These are phyloP conservation scores for Gadopsis marmoratus DNA, from an alignment of 2,797 vertebrate genomes.

Conservation along the genomic window DNA sequence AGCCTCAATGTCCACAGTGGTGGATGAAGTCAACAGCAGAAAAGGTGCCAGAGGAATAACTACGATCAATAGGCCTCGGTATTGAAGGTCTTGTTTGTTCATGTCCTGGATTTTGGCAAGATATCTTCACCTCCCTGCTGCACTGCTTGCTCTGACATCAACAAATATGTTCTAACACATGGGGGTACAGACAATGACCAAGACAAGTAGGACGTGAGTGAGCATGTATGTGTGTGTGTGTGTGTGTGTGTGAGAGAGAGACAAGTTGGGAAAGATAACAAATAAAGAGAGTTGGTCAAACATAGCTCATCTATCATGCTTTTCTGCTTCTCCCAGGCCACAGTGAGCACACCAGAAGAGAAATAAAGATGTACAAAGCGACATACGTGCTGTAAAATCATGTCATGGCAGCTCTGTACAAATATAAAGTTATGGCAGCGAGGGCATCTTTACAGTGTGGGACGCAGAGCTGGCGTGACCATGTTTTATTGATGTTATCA, in stretches of 20 bases:
- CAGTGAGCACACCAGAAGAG: constrained; percentile 10
- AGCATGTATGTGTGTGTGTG: neutral
- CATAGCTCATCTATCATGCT: constrained; percentile 48
- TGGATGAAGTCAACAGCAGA: constrained; percentile 17
- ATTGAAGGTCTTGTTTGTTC: constrained; percentile 54
- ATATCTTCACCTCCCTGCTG: constrained; percentile 27
- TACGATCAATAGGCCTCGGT: constrained; percentile 49
- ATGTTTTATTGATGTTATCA: constrained; percentile 69
- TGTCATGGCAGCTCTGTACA: constrained; percentile 54
- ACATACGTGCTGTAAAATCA: constrained; percentile 44
- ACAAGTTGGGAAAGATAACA: constrained; percentile 22
- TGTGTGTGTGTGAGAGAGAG: neutral
- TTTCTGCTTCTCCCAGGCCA: constrained; percentile 32
- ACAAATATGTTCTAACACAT: constrained; percentile 31
- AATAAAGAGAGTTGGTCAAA: constrained; percentile 51
- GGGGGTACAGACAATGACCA: constrained; percentile 13
- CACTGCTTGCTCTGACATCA: constrained; percentile 33
- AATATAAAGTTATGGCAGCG: constrained; percentile 63
- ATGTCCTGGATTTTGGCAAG: constrained; percentile 61
- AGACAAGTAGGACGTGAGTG: constrained; percentile 2
- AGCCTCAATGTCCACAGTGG: constrained; percentile 38
- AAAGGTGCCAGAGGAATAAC: constrained; percentile 48
- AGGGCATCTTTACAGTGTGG: constrained; percentile 42
- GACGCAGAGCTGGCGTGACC: constrained; percentile 36
- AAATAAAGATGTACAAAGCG: constrained; percentile 51